Evolutionary conservation across 2,113 vertebrate genomes (phyloP), one percentile per base, ranked within the genome.

Genomic region (Pteruthius melanotis): DNA sequence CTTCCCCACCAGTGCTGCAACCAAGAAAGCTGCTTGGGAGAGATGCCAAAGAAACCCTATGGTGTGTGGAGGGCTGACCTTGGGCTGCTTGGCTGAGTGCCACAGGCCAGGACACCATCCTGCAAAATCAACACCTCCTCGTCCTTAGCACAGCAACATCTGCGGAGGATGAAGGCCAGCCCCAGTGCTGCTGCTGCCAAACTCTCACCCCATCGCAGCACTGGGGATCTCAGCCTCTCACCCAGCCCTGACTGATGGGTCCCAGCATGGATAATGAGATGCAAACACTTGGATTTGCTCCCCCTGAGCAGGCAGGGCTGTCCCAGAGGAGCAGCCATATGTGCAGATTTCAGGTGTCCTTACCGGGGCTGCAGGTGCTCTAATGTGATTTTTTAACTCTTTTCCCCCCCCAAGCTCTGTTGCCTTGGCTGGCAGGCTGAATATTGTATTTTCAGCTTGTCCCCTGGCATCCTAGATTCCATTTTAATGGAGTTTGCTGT

Each of bases 261-360:
- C 79, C 87, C 83, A 68, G 88, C 28, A 87, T 54, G 84, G 15
- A 13, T 18, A 87, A 93, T 75, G 91, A 92, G 95, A 91, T 94
- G 88, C 69, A 89, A 85, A 69, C 4, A 1, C 83, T 90, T 68
- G 94, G 90, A 80, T 95, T 91, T 96, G 71, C 54, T 88, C 5
- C 11, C 33, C 42, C 0, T 13, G 47, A 65, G 77, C 80, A 79
- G 87, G 49, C 74, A 90, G 89, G 40, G 69, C 70, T 66, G 49
- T 96, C 91, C 89, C 91, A 57, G 79, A 6, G 57, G 90, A 90
- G 85, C 54, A 39, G 87, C 94, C 87, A 74, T 82, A 87, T 90
- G 95, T 89, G 91, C 94, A 96, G 70, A 75, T 52, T 94, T 94
- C 94, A 95, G 94, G 95, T 94, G 83, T 94, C 83, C 83, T 95